Evolutionary conservation across 2,888 invertebrate genomes (phyloP), one percentile per base, ranked within the genome.

Genomic region (Xylota segnis): DNA sequence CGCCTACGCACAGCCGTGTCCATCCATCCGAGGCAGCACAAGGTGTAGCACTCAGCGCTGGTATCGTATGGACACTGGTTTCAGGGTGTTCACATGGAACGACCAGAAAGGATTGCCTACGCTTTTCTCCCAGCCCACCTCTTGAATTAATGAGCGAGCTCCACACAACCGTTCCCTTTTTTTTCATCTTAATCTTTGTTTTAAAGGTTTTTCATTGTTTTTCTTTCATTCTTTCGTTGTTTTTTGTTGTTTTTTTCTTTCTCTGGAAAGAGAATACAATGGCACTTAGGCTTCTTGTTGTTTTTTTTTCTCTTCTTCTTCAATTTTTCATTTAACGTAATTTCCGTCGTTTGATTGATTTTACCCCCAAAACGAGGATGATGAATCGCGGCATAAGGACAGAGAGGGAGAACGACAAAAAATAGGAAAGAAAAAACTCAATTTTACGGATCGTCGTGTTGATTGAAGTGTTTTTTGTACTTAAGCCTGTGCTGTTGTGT

Each of bases 281-380:
- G 71, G 71, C 76, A 65, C 76, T 76, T 70, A 34, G 54, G 68
- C 14, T 56, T 29, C 37, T 6, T 3, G 56, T 75, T 66, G 66
- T 18, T 29, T 45, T 29, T 74, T 54, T 71, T 2, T n/a, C n/a
- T 45, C 16, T 74, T 54, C 32, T 65, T 32, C 50, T 76, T 66
- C 50, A 14, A 29, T 29, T n/a, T 56, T 47, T 23, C 32, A 70
- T 43, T 82, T 58, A 29, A 65, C 43, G 70, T 81, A 47, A 81
- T 82, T 82, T 75, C 63, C 63, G 54, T 75, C 76, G 18, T 70
- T 71, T 71, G 68, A 76, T 82, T 61, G 74, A 81, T 82, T 82
- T 54, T 32, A 32, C 32, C 23, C 23, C 61, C 18, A 40, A 63
- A 71, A 56, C 56, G 68, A 56, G 27, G 27, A 68, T 61, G 68